Evolutionary conservation across 2,888 invertebrate genomes (phyloP).

Genomic region (Pollenia griseotomentosa): DNA sequence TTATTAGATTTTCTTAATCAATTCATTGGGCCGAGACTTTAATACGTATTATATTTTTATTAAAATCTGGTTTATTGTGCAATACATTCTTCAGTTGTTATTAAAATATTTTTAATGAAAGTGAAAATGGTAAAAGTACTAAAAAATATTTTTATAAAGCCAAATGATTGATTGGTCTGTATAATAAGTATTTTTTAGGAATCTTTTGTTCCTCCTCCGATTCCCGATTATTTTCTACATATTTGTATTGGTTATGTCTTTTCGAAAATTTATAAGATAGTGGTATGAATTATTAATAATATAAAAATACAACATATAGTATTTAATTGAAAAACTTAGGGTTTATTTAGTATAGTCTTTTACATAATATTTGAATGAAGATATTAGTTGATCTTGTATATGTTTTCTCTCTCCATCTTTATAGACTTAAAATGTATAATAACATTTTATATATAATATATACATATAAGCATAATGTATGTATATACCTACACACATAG

Average conservation of each 20-base stretch:
- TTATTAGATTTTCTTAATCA: slow-evolving; percentile 23
- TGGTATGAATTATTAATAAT: slow-evolving; percentile 6
- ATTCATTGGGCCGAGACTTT: background rate
- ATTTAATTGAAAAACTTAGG: slow-evolving; percentile 26
- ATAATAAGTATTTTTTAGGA: slow-evolving; percentile 22
- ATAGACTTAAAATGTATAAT: slow-evolving; percentile 14
- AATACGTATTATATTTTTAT: slow-evolving; percentile 55
- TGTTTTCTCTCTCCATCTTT: slow-evolving; percentile 67
- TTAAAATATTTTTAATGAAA: background rate
- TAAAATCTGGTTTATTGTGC: slow-evolving; percentile 69
- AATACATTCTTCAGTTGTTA: slow-evolving; percentile 30
- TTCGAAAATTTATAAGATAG: slow-evolving; percentile 2
- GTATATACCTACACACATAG: slow-evolving; percentile 21
- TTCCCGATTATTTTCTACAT: slow-evolving; percentile 5
- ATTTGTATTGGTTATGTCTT: slow-evolving; percentile 2
- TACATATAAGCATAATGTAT: background rate
- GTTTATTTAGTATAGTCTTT: slow-evolving; percentile 16
- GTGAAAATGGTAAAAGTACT: background rate
- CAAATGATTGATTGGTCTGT: slow-evolving; percentile 21
- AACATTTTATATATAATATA: too few relatives aligned
- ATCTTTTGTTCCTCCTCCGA: background rate
- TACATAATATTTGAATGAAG: slow-evolving; percentile 68
- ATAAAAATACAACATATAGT: slow-evolving; percentile 19
- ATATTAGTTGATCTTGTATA: slow-evolving; percentile 66
- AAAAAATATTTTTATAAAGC: background rate